These are phyloP conservation scores for Thunnus maccoyii DNA, from an alignment of 2,113 vertebrate genomes.

Conservation along the genomic window DNA sequence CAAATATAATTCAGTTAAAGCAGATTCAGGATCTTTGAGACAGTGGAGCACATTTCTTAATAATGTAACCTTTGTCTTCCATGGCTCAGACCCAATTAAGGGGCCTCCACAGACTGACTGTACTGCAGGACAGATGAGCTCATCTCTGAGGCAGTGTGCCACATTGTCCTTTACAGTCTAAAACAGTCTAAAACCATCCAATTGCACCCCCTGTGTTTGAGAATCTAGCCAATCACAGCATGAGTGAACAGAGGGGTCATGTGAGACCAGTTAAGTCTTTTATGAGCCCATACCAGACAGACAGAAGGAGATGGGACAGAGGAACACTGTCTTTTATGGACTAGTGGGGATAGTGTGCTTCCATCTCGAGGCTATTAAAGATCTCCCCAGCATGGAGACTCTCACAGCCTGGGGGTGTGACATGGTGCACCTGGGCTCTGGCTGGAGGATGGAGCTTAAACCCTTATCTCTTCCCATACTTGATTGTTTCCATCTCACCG, in stretches of 20 bases:
- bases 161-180: constrained; percentile 29
- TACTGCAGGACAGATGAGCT: constrained; percentile 51
- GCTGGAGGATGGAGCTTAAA: constrained; percentile 42
- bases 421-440: constrained; percentile 59
- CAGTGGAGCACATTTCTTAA: not conserved
- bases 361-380: constrained; percentile 67
- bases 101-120: constrained; percentile 16
- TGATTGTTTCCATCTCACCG: not conserved
- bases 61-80: not conserved
- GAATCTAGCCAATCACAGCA: constrained; percentile 39
- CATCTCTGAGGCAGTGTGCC: constrained; percentile 40
- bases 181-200: not conserved
- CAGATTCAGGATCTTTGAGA: not conserved
- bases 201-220: constrained; percentile 7
- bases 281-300: constrained; percentile 68
- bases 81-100: constrained; percentile 4
- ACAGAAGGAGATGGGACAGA: constrained; percentile 24
- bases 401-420: constrained; percentile 48
- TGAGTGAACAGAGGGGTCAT: constrained; percentile 45
- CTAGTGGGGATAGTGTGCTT: constrained; percentile 52
- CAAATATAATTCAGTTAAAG: not conserved
- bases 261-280: constrained; percentile 71
- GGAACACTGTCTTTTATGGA: constrained; percentile 65
- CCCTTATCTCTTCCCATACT: constrained; percentile 21
- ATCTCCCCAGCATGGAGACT: constrained; percentile 40